These are phyloP conservation scores for Stratiolaelaps scimitus DNA, from an alignment of 1,140 invertebrate genomes.

Conservation along the genomic window DNA sequence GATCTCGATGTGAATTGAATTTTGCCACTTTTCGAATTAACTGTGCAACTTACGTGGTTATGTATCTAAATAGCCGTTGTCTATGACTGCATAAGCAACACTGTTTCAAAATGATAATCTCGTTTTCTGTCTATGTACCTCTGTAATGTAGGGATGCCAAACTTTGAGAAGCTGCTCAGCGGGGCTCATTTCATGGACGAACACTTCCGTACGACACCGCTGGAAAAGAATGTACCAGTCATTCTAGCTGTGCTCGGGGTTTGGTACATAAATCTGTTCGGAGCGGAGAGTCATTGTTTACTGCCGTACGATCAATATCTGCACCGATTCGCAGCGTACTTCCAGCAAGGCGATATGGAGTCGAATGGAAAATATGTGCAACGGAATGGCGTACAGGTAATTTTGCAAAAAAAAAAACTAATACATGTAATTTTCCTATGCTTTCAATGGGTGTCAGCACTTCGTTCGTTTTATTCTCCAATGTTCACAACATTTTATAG, in stretches of 20 bases:
- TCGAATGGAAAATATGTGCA: slow-evolving; percentile 89
- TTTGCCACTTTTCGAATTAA: no score
- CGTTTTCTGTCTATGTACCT: slow-evolving; percentile 30
- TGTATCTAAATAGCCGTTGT: slow-evolving; percentile 8
- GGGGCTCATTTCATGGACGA: slow-evolving; percentile 89
- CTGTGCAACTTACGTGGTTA: no score
- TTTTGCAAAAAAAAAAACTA: no score
- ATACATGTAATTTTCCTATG: no score
- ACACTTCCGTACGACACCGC: slow-evolving; percentile 71
- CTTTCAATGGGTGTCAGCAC: no score
- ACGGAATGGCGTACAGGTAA: slow-evolving; percentile 56
- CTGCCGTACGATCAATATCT: slow-evolving; percentile 97
- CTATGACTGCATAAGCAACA: no score
- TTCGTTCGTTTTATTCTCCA: no score
- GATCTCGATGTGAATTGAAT: no score
- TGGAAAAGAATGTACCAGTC: slow-evolving; percentile 74
- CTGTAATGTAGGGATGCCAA: slow-evolving; percentile 56
- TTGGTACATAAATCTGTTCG: slow-evolving; percentile 78
- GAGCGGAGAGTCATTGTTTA: slow-evolving; percentile 85
- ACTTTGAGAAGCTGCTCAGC: slow-evolving; percentile 78
- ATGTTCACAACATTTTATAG: no score
- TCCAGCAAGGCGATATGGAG: slow-evolving; percentile 99
- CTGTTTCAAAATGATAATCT: no score
- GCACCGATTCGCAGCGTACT: slow-evolving; percentile 96
- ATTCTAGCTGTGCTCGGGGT: slow-evolving; percentile 27